Percentiles rank a stretch among this genome's conserved stretches.
These are phyloP conservation scores for Siderastrea siderea DNA, from an alignment of 92 coral and sea anemone genomes.

Conservation along the genomic window DNA sequence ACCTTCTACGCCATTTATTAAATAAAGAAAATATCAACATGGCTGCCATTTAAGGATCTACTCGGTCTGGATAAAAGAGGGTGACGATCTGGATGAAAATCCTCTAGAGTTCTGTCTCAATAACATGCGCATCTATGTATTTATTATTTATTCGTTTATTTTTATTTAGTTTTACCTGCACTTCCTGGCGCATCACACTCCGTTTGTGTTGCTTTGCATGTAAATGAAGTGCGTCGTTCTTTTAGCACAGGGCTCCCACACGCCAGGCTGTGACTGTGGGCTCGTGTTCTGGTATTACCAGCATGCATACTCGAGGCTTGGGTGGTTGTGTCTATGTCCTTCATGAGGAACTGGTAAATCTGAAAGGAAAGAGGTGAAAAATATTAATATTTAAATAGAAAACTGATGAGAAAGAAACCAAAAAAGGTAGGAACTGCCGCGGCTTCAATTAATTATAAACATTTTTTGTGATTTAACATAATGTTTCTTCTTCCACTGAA, in stretches of 20 bases:
- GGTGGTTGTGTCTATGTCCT: constrained; percentile 18
- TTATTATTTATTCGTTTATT: too few species aligned
- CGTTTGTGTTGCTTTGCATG: constrained; percentile 46
- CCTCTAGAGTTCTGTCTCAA: too few species aligned
- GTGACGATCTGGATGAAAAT: too few species aligned
- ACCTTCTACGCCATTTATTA: background rate
- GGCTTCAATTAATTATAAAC: too few species aligned
- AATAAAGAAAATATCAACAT: background rate
- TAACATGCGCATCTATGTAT: too few species aligned
- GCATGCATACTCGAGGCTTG: constrained; percentile 36
- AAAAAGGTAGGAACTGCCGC: too few species aligned
- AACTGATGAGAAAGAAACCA: background rate
- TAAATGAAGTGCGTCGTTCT: constrained; percentile 24
- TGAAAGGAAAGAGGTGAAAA: background rate
- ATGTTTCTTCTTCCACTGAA: too few species aligned
- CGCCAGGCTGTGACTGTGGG: constrained; percentile 24
- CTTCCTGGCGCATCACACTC: constrained; percentile 35
- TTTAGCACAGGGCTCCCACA: constrained; percentile 31
- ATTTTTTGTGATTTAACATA: too few species aligned
- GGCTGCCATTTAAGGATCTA: too few species aligned
- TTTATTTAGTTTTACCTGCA: constrained; percentile 19
- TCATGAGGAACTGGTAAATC: constrained; percentile 52
- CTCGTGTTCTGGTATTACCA: constrained; percentile 10
- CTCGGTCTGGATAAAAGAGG: too few species aligned
- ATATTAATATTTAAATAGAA: background rate